phyloP scores from a whole-genome alignment of 2,888 invertebrate species.

The Pandemis cinnamomeana region DNA sequence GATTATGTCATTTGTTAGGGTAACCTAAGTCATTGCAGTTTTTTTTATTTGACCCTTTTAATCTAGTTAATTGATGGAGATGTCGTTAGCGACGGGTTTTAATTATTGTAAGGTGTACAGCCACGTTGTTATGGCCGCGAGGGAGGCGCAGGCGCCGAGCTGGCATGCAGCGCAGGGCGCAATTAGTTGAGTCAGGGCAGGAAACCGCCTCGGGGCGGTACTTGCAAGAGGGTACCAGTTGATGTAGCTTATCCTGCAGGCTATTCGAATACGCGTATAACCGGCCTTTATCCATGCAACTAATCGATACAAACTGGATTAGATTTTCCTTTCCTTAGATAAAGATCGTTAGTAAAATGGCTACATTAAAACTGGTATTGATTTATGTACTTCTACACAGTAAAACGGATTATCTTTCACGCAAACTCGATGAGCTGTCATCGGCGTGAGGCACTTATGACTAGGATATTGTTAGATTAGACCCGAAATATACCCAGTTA shows the following conservation, averaged over 20 bases:
- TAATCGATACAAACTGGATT: neutral
- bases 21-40: neutral
- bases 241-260: neutral
- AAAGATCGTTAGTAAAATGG: neutral
- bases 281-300: neutral
- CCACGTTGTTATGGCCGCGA: neutral
- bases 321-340: neutral
- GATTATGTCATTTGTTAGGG: neutral
- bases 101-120: constrained; percentile 50
- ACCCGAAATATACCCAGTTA: too few species aligned
- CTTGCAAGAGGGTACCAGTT: constrained; percentile 1
- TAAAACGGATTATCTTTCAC: too few species aligned
- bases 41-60: too few species aligned
- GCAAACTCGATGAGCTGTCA: too few species aligned
- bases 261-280: neutral
- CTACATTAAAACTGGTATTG: too few species aligned
- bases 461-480: too few species aligned
- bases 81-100: constrained; percentile 50
- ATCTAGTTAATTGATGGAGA: constrained; percentile 11
- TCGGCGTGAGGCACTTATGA: too few species aligned
- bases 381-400: too few species aligned
- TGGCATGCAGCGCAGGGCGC: neutral
- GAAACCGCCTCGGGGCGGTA: constrained; percentile 14
- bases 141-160: neutral
- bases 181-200: constrained; percentile 19